These are phyloP conservation scores for Zygothrica quintamaculata DNA, from an alignment of 2,888 invertebrate genomes.

Conservation along the genomic window DNA sequence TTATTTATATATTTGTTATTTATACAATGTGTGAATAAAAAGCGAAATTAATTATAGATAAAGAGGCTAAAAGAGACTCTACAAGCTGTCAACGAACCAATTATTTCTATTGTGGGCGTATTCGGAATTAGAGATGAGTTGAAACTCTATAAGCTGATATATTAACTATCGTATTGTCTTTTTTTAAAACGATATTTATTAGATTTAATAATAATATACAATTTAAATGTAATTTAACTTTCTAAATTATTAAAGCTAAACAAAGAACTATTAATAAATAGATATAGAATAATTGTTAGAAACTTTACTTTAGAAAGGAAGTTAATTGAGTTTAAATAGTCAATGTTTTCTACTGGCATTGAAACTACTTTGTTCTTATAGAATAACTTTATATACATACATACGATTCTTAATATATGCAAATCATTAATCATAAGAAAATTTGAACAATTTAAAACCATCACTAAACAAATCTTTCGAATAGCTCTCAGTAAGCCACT, in stretches of 20 bases:
- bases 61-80: constrained; percentile 46
- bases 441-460: constrained; percentile 5
- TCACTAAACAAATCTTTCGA: constrained; percentile 18
- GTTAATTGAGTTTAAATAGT: not conserved
- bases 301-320: constrained; percentile 1
- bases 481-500: constrained; percentile 10
- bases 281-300: not conserved
- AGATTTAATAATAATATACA: no score
- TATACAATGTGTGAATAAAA: constrained; percentile 28
- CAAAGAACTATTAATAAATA: not conserved
- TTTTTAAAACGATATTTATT: no score
- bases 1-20: constrained; percentile 56
- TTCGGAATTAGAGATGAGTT: constrained; percentile 38
- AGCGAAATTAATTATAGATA: constrained; percentile 33
- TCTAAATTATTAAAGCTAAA: no score
- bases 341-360: constrained; percentile 1
- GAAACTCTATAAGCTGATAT: constrained; percentile 2
- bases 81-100: constrained; percentile 48
- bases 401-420: not conserved
- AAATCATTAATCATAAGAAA: constrained; percentile 35
- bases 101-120: constrained; percentile 44
- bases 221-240: not conserved
- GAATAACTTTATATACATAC: not conserved
- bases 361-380: constrained; percentile 13
- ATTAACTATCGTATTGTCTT: constrained; percentile 16